These are phyloP conservation scores for Catocala fraxini DNA, from an alignment of 2,888 invertebrate genomes.

Conservation along the genomic window DNA sequence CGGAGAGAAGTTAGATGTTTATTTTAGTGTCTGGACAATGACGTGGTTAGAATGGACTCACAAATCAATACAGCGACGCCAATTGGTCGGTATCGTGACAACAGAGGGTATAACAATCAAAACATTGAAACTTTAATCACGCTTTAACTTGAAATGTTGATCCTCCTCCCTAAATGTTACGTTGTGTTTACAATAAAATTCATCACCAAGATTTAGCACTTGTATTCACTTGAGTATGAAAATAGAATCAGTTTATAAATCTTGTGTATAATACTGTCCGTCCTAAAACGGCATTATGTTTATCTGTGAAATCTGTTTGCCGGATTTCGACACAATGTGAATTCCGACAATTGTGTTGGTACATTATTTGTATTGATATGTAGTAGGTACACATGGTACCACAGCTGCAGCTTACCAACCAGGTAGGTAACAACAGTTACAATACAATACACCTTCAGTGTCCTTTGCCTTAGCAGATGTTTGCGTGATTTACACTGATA, in stretches of 20 bases:
- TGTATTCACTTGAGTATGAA: slow-evolving; percentile 17
- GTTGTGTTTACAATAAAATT: not conserved
- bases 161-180: slow-evolving; percentile 1
- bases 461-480: slow-evolving; percentile 45
- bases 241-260: slow-evolving; percentile 22
- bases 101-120: slow-evolving; percentile 61
- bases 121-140: slow-evolving; percentile 63
- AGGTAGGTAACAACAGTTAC: slow-evolving; percentile 39
- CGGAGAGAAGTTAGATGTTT: slow-evolving; percentile 50
- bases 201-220: not conserved
- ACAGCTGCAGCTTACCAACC: slow-evolving; percentile 68
- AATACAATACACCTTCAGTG: slow-evolving; percentile 38
- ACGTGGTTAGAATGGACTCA: slow-evolving; percentile 60
- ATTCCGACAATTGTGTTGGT: slow-evolving; percentile 56
- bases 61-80: slow-evolving; percentile 81
- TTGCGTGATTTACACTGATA: slow-evolving; percentile 40
- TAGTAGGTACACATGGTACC: slow-evolving; percentile 50
- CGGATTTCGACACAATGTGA: slow-evolving; percentile 61
- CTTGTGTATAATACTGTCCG: slow-evolving; percentile 25
- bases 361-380: slow-evolving; percentile 56
- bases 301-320: slow-evolving; percentile 55
- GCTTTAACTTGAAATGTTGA: slow-evolving; percentile 6
- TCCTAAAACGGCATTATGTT: slow-evolving; percentile 32
- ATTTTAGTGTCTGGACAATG: slow-evolving; percentile 59
- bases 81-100: slow-evolving; percentile 69